phyloP scores from a whole-genome alignment of 2,113 vertebrate species.

The Myotis brandtii region DNA sequence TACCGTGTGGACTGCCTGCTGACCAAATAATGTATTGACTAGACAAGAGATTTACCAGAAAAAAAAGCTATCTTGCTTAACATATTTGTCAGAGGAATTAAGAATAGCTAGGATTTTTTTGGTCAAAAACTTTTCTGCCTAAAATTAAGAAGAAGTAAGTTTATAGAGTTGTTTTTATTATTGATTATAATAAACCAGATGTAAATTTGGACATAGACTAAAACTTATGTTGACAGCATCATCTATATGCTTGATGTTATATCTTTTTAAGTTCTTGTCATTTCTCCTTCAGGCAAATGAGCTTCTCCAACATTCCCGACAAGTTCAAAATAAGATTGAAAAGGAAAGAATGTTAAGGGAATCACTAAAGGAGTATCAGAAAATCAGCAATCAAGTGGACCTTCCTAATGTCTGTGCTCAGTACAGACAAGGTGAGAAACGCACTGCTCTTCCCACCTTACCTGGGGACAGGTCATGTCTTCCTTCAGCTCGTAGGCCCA shows the following conservation, averaged over 20 bases:
- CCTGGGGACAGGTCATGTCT: neutral
- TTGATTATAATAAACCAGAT: slow-evolving; percentile 42
- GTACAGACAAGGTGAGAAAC: slow-evolving; percentile 93
- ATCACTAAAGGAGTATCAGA: slow-evolving; percentile 95
- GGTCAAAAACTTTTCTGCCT: slow-evolving; percentile 73
- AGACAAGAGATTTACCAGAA: slow-evolving; percentile 70
- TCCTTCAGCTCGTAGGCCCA: neutral
- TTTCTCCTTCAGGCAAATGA: slow-evolving; percentile 93
- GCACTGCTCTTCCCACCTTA: neutral
- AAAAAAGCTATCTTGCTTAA: slow-evolving; percentile 69
- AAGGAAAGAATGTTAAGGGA: slow-evolving; percentile 95
- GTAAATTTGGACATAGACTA: slow-evolving; percentile 25
- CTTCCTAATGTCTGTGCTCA: slow-evolving; percentile 95
- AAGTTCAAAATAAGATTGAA: slow-evolving; percentile 94
- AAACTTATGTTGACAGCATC: neutral
- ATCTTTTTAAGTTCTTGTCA: slow-evolving; percentile 22
- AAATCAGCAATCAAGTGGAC: slow-evolving; percentile 97
- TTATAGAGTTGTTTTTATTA: slow-evolving; percentile 73
- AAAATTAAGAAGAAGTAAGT: slow-evolving; percentile 77
- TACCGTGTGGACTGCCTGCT: slow-evolving; percentile 58
- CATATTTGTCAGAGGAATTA: slow-evolving; percentile 71
- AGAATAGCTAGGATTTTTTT: slow-evolving; percentile 76
- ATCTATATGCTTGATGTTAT: neutral
- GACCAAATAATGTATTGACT: slow-evolving; percentile 74
- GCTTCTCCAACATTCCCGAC: slow-evolving; percentile 94